These are phyloP conservation scores for Sylvilagus floridanus DNA, from an alignment of 2,797 vertebrate genomes.

Conservation along the genomic window DNA sequence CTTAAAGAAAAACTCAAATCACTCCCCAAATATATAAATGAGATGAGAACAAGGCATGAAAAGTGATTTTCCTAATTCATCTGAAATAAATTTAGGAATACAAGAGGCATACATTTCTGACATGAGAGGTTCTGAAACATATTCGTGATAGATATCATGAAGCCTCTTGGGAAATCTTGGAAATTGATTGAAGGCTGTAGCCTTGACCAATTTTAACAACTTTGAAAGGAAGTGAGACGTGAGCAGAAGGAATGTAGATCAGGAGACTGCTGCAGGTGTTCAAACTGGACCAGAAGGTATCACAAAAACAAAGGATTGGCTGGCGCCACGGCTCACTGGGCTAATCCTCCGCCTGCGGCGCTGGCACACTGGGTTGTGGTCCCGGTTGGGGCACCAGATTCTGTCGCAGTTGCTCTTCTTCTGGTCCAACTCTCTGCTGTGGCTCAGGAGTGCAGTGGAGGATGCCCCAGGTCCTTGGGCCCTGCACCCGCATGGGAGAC, in stretches of 20 bases:
- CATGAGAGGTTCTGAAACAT: neutral
- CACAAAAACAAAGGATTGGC: neutral
- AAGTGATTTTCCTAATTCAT: neutral
- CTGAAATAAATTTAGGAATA: neutral
- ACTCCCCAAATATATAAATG: neutral
- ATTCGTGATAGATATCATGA: neutral
- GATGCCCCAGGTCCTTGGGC: no score
- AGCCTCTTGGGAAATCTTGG: neutral
- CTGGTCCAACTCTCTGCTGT: no score
- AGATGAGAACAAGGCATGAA: neutral
- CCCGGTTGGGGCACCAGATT: no score
- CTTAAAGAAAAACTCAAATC: neutral
- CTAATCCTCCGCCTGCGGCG: no score
- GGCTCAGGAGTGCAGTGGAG: no score
- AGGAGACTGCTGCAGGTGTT: neutral
- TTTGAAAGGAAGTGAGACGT: neutral
- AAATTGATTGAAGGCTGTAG: neutral
- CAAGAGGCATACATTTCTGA: neutral
- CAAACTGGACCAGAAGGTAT: neutral
- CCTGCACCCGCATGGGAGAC: no score
- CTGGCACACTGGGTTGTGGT: no score
- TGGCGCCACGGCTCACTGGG: no score
- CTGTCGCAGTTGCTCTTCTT: no score
- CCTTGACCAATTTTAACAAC: neutral
- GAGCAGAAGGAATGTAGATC: neutral